Percentiles rank a stretch among this genome's conserved stretches.
phyloP scores from a whole-genome alignment of 2,888 invertebrate species.

The Plagodis pulveraria region DNA sequence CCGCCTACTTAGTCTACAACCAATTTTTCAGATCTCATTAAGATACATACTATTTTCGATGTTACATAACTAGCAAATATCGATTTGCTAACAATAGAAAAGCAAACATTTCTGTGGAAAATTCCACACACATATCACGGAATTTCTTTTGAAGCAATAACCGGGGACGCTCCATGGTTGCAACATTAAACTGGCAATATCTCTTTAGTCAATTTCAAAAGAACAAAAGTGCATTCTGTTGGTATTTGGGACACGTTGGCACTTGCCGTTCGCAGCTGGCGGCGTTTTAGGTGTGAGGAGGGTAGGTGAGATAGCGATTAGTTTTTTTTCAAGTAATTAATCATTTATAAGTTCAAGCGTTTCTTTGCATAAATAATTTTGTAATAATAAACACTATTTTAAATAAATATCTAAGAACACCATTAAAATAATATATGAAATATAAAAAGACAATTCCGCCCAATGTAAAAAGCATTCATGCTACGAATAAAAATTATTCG shows the following conservation, averaged over 20 bases:
- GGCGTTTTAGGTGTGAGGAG: constrained; percentile 18
- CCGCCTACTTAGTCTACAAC: no score
- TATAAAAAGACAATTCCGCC: no score
- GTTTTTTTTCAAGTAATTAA: neutral
- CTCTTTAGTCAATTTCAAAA: constrained; percentile 45
- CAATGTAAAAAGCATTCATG: no score
- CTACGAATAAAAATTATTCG: no score
- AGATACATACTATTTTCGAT: no score
- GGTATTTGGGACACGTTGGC: constrained; percentile 52
- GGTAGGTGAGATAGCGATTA: constrained; percentile 7
- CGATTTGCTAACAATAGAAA: neutral
- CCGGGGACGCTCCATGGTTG: constrained; percentile 9
- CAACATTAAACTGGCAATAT: constrained; percentile 34
- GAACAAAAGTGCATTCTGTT: constrained; percentile 55
- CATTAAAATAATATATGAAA: no score
- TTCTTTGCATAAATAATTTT: no score
- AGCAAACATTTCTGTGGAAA: neutral
- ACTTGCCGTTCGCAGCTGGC: constrained; percentile 45
- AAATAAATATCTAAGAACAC: no score
- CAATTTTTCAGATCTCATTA: no score
- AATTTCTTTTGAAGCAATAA: constrained; percentile 4
- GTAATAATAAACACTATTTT: no score
- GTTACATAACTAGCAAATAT: no score
- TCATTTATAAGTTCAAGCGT: neutral
- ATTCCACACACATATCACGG: neutral